Conservation (phyloP, 2,888 invertebrate species). For the Adineta ricciae region DNA sequence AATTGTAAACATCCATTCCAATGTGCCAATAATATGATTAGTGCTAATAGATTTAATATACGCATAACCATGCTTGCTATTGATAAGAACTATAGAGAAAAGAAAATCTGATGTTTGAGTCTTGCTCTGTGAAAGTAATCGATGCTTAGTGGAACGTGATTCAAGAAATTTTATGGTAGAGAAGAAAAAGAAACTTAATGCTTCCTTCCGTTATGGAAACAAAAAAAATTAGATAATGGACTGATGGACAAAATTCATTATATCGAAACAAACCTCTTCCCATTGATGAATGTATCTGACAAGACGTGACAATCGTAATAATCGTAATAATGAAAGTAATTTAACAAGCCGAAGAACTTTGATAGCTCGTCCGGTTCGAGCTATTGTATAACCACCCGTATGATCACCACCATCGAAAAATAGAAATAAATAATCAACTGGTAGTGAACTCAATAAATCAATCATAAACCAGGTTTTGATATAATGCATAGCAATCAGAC, state of each 20-base stretch:
- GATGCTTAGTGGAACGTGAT: no score
- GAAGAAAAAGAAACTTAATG: no score
- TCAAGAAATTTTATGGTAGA: no score
- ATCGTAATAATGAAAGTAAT: conserved; percentile 82
- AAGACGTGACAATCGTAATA: conserved; percentile 83
- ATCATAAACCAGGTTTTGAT: conserved; percentile 97
- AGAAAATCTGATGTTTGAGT: no score
- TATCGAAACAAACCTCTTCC: conserved; percentile 70
- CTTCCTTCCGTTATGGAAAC: no score
- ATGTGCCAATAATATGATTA: conserved; percentile 97
- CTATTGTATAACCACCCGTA: conserved; percentile 48
- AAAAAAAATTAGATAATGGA: no score
- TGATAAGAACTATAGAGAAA: conserved; percentile 75
- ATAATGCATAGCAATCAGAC: conserved; percentile 95
- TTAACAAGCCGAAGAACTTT: conserved; percentile 92
- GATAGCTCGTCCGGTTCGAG: conserved; percentile 87
- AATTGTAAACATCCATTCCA: conserved; percentile 98
- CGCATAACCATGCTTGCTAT: conserved; percentile 99
- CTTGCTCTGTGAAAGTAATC: no score
- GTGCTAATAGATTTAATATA: conserved; percentile 97
- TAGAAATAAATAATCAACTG: conserved; percentile 97
- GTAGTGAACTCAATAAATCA: conserved; percentile 97
- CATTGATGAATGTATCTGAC: conserved; percentile 98
- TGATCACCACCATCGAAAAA: conserved; percentile 61
- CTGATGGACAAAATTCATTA: no score